Base-by-base conservation (phyloP, 2,797 vertebrate genomes). In the Monodelphis domestica region DNA sequence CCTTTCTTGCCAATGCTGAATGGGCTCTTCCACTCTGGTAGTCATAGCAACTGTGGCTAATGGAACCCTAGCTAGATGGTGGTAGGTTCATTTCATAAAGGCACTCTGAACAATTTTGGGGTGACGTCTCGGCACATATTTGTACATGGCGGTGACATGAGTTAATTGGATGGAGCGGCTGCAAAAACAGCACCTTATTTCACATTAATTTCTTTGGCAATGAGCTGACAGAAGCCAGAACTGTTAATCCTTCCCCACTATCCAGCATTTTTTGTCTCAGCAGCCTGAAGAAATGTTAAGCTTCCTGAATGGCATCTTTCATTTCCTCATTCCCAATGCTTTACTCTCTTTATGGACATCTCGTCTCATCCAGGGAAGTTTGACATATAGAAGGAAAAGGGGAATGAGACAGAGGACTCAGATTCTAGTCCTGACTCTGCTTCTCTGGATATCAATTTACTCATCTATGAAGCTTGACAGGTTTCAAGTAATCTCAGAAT, bases 11-110 rank as follows among this genome's bases (percentile, higher is more conserved):
- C 57, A 90, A 1, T 45, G 21, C 89, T 51, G 53, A 89, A 84
- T 14, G 21, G 50, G 55, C 70, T 95, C 92, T 38, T 92, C 95
- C 91, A 56, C 92, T 92, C 91, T 88, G 88, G 97, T 96, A 91
- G 96, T 95, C 90, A 96, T 91, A 6, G 1, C 94, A 94, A 50
- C 95, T 92, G 94, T 95, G 91, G 95, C 92, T 95, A 0, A 0
- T 45, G 89, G 90, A 91, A 87, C 57, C 50, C 59, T 30, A 14
- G 70, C 52, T 59, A 28, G 51, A 88, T 91, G 89, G 87, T 91
- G 89, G 89, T 53, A 90, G 51, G 4, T 96, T 97, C 94, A 52
- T 92, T 92, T 38, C 70, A 50, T 50, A 84, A 45, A 84, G 70
- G 0, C 0, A 17, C 90, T 2, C 0, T 87, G 78, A 89, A 70